Evolutionary conservation across 2,797 vertebrate genomes (phyloP).

Genomic region (Peromyscus nudipes): DNA sequence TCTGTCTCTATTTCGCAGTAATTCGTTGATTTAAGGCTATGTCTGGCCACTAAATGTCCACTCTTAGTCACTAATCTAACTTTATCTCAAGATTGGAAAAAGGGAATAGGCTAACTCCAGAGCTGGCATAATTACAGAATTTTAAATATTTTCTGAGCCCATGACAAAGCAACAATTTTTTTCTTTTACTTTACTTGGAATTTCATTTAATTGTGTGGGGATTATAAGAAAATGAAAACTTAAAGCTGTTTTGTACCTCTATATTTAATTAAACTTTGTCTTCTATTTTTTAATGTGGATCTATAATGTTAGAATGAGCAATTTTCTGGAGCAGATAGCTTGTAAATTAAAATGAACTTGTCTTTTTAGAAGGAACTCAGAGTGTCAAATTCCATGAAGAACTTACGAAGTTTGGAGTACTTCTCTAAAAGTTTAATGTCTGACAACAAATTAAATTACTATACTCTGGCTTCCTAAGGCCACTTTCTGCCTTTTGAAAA

Average conservation of each 20-base stretch:
- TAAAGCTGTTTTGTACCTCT: background rate
- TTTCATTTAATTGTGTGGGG: background rate
- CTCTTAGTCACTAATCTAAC: background rate
- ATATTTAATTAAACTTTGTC: background rate
- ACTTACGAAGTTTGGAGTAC: background rate
- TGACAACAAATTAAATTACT: constrained; percentile 10
- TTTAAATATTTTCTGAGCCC: background rate
- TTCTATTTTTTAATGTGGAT: background rate
- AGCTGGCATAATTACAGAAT: background rate
- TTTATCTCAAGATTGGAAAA: background rate
- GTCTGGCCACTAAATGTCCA: background rate
- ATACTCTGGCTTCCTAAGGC: no score
- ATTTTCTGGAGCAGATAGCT: background rate
- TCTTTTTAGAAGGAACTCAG: background rate
- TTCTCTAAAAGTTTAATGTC: background rate
- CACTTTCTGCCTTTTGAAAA: background rate
- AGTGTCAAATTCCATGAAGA: background rate
- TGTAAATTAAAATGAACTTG: constrained; percentile 16
- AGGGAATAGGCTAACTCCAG: background rate
- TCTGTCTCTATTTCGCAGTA: no score
- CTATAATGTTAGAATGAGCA: background rate
- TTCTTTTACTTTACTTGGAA: background rate
- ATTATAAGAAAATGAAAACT: background rate
- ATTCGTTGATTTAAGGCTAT: background rate
- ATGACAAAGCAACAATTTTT: background rate